A percentile compares a stretch with the other conserved stretches of the same genome.
These are phyloP conservation scores for Gymnosoma rotundatum DNA, from an alignment of 2,888 invertebrate genomes.

Conservation along the genomic window DNA sequence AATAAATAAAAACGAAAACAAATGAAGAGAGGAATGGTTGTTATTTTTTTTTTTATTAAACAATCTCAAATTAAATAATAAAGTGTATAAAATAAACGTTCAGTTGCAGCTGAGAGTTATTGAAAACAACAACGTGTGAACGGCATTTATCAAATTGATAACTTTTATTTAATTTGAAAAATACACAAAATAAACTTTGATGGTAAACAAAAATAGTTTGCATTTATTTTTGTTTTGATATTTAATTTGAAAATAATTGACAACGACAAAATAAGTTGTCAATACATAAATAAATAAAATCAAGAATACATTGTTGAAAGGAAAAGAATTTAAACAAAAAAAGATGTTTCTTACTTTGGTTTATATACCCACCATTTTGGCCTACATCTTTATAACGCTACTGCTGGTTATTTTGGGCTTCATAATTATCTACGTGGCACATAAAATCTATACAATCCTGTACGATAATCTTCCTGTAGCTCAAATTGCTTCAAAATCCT, in stretches of 20 bases:
- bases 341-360: constrained; percentile 78
- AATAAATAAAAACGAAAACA: background rate
- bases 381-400: constrained; percentile 79
- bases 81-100: background rate
- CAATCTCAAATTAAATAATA: background rate
- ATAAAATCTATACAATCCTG: constrained; percentile 79
- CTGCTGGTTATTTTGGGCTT: constrained; percentile 79
- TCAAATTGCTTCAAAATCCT: constrained; percentile 45
- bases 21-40: background rate
- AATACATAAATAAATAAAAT: constrained; percentile 1
- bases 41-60: no score
- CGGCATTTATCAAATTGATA: constrained; percentile 19
- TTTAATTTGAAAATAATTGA: constrained; percentile 64
- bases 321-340: background rate
- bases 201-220: constrained; percentile 25
- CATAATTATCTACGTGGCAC: constrained; percentile 79
- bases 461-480: constrained; percentile 78
- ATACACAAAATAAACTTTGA: constrained; percentile 26
- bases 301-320: background rate
- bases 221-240: constrained; percentile 55
- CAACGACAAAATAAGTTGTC: constrained; percentile 23
- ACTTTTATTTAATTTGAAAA: constrained; percentile 10
- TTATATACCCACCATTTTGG: constrained; percentile 80
- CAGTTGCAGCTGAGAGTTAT: constrained; percentile 49
- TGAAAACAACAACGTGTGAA: constrained; percentile 38